phyloP scores from a whole-genome alignment of 2,888 invertebrate species.

The Agrenia bidenticulata region DNA sequence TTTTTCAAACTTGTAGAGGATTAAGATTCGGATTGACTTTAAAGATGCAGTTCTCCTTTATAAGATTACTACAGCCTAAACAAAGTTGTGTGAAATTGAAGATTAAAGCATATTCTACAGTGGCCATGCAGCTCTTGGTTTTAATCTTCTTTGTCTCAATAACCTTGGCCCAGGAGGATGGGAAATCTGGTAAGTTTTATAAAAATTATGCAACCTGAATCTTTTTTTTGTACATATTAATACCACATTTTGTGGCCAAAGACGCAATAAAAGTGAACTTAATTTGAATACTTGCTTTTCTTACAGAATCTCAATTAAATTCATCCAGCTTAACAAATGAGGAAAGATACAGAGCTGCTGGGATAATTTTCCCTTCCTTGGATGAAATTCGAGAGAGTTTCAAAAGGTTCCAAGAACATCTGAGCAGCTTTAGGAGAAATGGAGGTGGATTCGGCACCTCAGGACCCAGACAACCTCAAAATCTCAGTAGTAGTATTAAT shows the following conservation, averaged over 20 bases:
- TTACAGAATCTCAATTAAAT: not conserved
- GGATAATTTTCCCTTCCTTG: not conserved
- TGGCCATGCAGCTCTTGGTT: constrained; percentile 1
- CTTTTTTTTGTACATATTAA: not conserved
- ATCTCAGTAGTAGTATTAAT: not conserved
- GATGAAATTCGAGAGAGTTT: constrained; percentile 3
- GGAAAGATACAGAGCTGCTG: not conserved
- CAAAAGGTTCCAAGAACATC: not conserved
- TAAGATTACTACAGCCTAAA: too few species aligned
- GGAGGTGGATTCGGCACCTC: not conserved
- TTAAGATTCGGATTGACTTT: too few species aligned
- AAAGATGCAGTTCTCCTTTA: too few species aligned
- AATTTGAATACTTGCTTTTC: too few species aligned
- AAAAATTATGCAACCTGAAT: not conserved
- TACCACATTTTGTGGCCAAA: too few species aligned
- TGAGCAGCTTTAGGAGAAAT: not conserved
- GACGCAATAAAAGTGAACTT: too few species aligned
- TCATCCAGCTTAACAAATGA: not conserved
- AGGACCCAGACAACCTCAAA: not conserved
- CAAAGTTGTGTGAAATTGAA: too few species aligned
- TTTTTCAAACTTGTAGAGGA: too few species aligned
- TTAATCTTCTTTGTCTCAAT: constrained; percentile 8
- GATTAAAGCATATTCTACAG: too few species aligned
- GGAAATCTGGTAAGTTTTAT: not conserved
- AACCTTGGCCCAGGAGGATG: constrained; percentile 5